Evolutionary conservation across 2,797 vertebrate genomes (phyloP).

Genomic region (Rhabdophis nuchalis): DNA sequence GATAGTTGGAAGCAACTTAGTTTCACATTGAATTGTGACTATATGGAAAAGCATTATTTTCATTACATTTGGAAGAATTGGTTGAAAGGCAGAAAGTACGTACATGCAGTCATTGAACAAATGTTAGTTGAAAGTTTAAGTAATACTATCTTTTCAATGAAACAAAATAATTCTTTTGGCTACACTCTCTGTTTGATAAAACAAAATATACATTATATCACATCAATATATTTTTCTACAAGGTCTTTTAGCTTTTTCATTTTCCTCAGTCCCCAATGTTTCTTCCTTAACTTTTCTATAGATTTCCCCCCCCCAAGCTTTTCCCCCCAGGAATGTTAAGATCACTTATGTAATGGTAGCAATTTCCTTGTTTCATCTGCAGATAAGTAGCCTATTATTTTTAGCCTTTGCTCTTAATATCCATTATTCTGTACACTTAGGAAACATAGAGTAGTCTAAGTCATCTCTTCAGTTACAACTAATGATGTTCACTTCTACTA

Average conservation of each 20-base stretch:
- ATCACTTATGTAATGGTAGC: not conserved
- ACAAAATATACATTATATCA: not conserved
- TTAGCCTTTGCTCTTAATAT: not conserved
- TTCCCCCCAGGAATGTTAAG: not conserved
- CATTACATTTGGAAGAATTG: not conserved
- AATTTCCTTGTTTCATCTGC: slow-evolving; percentile 5
- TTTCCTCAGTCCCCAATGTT: not conserved
- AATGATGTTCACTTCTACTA: not conserved
- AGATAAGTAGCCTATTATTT: not conserved
- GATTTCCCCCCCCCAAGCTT: not conserved
- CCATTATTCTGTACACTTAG: not conserved
- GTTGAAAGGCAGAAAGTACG: not conserved
- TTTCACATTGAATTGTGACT: not conserved
- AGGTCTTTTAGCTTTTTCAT: not conserved
- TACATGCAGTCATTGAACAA: not conserved
- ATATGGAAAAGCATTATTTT: not conserved
- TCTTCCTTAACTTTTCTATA: not conserved
- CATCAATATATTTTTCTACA: not conserved
- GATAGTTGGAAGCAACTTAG: not conserved
- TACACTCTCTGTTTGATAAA: not conserved
- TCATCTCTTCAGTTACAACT: not conserved
- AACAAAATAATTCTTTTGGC: not conserved
- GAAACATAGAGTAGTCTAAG: not conserved
- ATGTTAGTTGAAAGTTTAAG: not conserved
- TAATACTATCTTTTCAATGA: not conserved